Evolutionary conservation across 2,797 vertebrate genomes (phyloP).

Genomic region (Platalea minor): DNA sequence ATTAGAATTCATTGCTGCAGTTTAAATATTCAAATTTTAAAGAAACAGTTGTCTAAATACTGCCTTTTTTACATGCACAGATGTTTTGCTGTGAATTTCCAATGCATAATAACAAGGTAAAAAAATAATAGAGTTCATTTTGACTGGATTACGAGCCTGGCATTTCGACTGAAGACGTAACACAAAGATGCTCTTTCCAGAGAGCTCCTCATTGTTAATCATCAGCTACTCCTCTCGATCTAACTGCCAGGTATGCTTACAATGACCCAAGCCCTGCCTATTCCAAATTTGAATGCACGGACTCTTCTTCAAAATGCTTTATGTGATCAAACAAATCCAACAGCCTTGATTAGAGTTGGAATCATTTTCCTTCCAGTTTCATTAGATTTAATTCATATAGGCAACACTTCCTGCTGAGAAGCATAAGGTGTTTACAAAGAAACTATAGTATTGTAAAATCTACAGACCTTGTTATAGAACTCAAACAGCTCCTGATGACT

Average conservation of each 20-base stretch:
- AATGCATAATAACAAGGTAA: conserved; percentile 33
- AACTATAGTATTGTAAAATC: conserved; percentile 48
- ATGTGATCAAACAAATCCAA: conserved; percentile 22
- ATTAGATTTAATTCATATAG: conserved; percentile 44
- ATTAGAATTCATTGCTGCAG: conserved; percentile 52
- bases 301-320: conserved; percentile 6
- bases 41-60: conserved; percentile 56
- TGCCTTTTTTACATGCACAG: conserved; percentile 52
- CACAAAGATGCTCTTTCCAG: conserved; percentile 15
- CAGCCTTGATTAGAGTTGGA: conserved; percentile 31
- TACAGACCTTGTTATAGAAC: conserved; percentile 94
- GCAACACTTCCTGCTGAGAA: conserved; percentile 38
- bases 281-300: background rate
- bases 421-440: conserved; percentile 58
- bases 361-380: conserved; percentile 23
- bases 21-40: conserved; percentile 65
- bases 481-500: conserved; percentile 92
- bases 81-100: conserved; percentile 58
- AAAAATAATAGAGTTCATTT: background rate
- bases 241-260: background rate
- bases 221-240: background rate
- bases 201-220: background rate
- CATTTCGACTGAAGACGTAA: background rate
- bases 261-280: background rate
- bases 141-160: conserved; percentile 2